phyloP scores from a whole-genome alignment of 2,888 invertebrate species.

The Acanthosepion esculentum region DNA sequence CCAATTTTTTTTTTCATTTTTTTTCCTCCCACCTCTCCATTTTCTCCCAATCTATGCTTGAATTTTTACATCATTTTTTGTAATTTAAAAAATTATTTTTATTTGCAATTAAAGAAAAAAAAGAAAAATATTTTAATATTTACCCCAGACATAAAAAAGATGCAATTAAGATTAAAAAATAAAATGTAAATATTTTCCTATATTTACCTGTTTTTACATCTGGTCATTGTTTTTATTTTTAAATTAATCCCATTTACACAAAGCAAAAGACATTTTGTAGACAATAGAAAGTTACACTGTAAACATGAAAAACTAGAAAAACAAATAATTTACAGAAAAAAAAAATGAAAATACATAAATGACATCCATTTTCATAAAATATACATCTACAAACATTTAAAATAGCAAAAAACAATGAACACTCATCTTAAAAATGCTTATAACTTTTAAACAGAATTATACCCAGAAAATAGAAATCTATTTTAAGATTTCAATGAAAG shows the following conservation, averaged over 20 bases:
- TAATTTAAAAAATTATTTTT: not conserved
- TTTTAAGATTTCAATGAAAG: too few species aligned
- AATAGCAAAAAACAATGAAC: not conserved
- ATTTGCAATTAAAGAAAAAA: not conserved
- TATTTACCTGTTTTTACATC: too few species aligned
- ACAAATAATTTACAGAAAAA: too few species aligned
- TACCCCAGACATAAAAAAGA: not conserved
- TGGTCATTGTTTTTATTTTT: too few species aligned
- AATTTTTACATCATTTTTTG: not conserved
- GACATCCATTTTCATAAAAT: not conserved
- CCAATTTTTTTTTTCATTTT: too few species aligned
- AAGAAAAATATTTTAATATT: not conserved
- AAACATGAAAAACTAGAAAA: not conserved
- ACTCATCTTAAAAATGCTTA: not conserved
- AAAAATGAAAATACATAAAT: not conserved
- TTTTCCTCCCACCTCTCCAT: not conserved
- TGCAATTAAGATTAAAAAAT: not conserved
- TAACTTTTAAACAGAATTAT: not conserved
- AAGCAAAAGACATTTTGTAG: not conserved
- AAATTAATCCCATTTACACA: not conserved
- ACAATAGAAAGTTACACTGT: not conserved
- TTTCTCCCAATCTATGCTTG: not conserved
- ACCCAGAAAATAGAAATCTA: not conserved
- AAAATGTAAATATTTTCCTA: not conserved
- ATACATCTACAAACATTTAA: not conserved